These are phyloP conservation scores for Drosophila ezoana DNA, from an alignment of 2,888 invertebrate genomes.

Conservation along the genomic window DNA sequence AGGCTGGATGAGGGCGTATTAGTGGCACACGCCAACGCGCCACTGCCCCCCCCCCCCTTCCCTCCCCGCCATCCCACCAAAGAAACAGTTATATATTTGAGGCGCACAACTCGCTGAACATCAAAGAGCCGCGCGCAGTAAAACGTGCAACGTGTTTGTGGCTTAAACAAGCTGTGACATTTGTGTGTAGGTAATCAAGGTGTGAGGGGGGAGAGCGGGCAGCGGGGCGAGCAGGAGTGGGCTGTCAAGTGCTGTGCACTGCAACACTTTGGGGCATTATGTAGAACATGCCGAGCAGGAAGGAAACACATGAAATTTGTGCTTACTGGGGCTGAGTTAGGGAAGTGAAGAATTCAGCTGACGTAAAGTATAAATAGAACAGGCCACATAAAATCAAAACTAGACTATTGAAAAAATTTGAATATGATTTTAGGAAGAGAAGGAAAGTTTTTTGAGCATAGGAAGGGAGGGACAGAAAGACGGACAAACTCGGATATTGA, in stretches of 20 bases:
- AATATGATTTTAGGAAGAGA: not conserved
- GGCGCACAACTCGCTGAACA: constrained; percentile 70
- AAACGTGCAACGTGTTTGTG: constrained; percentile 57
- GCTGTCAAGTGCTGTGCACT: constrained; percentile 5
- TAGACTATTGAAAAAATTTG: too few species aligned
- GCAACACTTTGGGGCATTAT: constrained; percentile 13
- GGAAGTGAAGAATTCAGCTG: not conserved
- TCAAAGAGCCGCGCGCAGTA: constrained; percentile 62
- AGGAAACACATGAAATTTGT: not conserved
- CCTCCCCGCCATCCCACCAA: not conserved
- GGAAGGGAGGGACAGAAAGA: too few species aligned
- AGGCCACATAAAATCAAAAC: too few species aligned
- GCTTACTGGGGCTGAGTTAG: not conserved
- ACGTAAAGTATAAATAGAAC: too few species aligned
- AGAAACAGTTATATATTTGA: constrained; percentile 31
- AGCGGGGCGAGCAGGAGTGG: not conserved
- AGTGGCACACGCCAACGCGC: constrained; percentile 59
- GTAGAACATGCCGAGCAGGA: constrained; percentile 20
- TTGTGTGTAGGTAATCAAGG: constrained; percentile 28
- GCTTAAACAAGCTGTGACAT: constrained; percentile 70
- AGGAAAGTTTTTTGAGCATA: too few species aligned
- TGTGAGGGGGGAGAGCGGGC: not conserved
- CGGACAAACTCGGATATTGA: too few species aligned
- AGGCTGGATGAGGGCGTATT: not conserved
- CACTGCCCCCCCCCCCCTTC: constrained; percentile 2